These are phyloP conservation scores for Stegostoma tigrinum DNA, from an alignment of 2,113 vertebrate species.

Conservation along the genomic window DNA sequence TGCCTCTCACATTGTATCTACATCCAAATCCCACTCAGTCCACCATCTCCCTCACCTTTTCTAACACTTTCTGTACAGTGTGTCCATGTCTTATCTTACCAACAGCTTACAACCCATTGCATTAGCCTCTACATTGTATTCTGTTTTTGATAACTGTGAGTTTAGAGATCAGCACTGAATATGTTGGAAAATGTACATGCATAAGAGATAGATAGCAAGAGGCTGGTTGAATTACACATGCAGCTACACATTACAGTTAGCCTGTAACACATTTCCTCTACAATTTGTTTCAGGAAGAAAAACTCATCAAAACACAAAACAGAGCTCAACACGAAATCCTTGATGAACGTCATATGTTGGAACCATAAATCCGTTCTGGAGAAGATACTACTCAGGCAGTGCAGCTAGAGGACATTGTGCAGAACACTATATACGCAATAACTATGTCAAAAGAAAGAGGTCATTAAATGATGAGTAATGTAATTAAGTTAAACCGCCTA, in stretches of 20 bases:
- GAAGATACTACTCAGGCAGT: not conserved
- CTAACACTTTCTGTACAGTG: not conserved
- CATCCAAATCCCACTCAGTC: not conserved
- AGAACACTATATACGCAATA: not conserved
- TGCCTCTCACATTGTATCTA: not conserved
- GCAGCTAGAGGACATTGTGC: not conserved
- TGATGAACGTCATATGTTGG: not conserved
- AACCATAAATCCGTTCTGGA: not conserved
- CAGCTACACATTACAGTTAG: not conserved
- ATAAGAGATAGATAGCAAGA: not conserved
- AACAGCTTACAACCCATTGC: not conserved
- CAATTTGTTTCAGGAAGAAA: not conserved
- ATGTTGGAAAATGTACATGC: not conserved
- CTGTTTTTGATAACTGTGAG: not conserved
- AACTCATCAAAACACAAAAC: not conserved
- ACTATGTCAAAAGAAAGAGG: not conserved
- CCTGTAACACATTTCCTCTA: not conserved
- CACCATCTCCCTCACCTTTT: not conserved
- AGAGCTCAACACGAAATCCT: not conserved
- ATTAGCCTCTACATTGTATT: not conserved
- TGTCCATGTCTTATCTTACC: not conserved
- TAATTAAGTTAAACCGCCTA: not conserved
- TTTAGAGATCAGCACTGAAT: not conserved
- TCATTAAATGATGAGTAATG: not conserved
- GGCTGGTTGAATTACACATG: not conserved